Conservation (phyloP, 2,797 vertebrate genomes). For the Eulemur coronatus region DNA sequence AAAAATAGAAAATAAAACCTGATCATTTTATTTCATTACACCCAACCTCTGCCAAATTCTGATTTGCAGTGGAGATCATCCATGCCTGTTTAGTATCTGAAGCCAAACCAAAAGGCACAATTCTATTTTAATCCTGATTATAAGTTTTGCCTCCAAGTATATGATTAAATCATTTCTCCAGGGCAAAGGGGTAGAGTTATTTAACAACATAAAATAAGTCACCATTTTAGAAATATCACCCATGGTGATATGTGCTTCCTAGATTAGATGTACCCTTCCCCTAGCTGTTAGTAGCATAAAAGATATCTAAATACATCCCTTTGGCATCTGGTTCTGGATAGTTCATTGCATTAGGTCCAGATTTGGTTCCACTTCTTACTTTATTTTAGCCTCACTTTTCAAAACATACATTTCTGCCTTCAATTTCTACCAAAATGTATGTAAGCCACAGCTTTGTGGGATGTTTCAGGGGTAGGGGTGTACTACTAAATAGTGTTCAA, state of each 20-base stretch:
- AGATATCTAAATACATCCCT: not conserved
- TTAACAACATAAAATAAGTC: slow-evolving; percentile 12
- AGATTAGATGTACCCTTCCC: not conserved
- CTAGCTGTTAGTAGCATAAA: not conserved
- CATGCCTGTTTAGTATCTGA: not conserved
- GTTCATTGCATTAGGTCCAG: not conserved
- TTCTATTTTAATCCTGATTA: slow-evolving; percentile 53
- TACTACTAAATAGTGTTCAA: not conserved
- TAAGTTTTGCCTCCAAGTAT: slow-evolving; percentile 6
- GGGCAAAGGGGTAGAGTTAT: not conserved
- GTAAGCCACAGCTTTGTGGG: not conserved
- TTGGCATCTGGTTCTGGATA: not conserved
- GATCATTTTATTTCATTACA: not conserved
- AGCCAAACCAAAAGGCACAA: slow-evolving; percentile 12
- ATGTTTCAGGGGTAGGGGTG: not conserved
- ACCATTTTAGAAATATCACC: not conserved
- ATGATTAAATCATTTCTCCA: slow-evolving; percentile 6
- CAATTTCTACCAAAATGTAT: not conserved
- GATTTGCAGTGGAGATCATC: not conserved
- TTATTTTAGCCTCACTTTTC: slow-evolving; percentile 1
- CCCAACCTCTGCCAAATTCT: slow-evolving; percentile 6
- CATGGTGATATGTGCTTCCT: not conserved
- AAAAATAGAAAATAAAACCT: not conserved
- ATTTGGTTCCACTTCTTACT: not conserved
- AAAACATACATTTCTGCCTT: not conserved